Evolutionary conservation across 2,113 vertebrate genomes (phyloP), one percentile per base, ranked within the genome.

Genomic region (Ciconia maguari): DNA sequence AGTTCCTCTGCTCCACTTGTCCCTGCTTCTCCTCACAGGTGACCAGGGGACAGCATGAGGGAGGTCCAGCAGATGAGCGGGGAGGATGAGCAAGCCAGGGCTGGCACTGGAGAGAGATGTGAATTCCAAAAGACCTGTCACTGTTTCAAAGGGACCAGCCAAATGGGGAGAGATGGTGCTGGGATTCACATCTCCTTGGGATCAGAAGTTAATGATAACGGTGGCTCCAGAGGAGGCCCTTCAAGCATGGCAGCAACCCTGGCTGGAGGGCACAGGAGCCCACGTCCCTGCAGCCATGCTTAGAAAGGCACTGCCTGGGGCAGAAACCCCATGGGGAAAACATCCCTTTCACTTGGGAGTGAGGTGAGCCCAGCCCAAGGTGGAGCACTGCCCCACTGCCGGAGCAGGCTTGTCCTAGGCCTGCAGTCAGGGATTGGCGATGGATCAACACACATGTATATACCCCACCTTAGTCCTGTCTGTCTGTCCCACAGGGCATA

Each of bases 341-440:
- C 46, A 49, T 34, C 30, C 16, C n/a, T 65, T 64, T 60, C 26
- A 5, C 69, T 38, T 65, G 30, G 44, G 69, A 77, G 24, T 1
- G 3, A 38, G 32, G n/a, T 49, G n/a, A 71, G 30, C 18, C 55
- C 55, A 42, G 57, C 22, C 12, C 36, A 34, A 36, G 54, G 41
- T 4, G 2, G 25, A 60, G 57, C 69, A 38, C 10, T 27, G 61
- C 9, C 29, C 44, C 6, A 5, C 54, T 21, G 44, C 0, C 0
- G 26, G 14, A 66, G 24, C 75, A 61, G 38, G 16, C 38, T 70
- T 30, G 9, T 55, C 60, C 44, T n/a, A 24, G n/a, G 26, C 3
- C 2, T 41, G 36, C 14, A 24, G 48, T 51, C 44, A 44, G 44
- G 48, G 49, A 25, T 5, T 46, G 61, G 21, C 0, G 1, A 34